phyloP scores from a whole-genome alignment of 2,888 invertebrate genomes.

The Cosmopolites sordidus region DNA sequence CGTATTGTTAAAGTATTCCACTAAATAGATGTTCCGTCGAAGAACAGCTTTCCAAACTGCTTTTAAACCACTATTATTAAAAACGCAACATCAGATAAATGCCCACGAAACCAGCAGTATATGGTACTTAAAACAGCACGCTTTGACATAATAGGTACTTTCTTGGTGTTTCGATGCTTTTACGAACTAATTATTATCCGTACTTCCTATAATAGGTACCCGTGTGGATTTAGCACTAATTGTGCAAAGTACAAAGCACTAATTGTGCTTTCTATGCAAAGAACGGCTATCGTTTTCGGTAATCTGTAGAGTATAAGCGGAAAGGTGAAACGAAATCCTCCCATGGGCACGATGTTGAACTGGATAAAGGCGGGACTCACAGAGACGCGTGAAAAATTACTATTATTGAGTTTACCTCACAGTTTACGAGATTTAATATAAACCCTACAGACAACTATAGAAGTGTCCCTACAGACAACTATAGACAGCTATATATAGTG shows the following conservation, averaged over 20 bases:
- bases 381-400: background rate
- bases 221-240: conserved; percentile 11
- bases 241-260: too few relatives aligned
- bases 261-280: conserved; percentile 10
- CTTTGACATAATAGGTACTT: conserved; percentile 25
- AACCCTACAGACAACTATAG: too few relatives aligned
- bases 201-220: conserved; percentile 9
- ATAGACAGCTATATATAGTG: too few relatives aligned
- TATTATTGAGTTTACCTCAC: too few relatives aligned
- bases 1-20: conserved; percentile 24
- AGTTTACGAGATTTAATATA: too few relatives aligned
- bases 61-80: conserved; percentile 26
- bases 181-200: conserved; percentile 13
- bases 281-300: background rate
- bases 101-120: conserved; percentile 20
- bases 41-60: conserved; percentile 27
- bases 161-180: conserved; percentile 14
- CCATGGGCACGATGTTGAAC: background rate
- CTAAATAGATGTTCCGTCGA: conserved; percentile 21
- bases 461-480: too few relatives aligned
- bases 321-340: background rate
- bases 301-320: background rate
- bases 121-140: conserved; percentile 24
- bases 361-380: background rate
- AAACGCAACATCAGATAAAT: conserved; percentile 28